These are phyloP conservation scores for Poeciliopsis turrubarensis DNA, from an alignment of 2,113 vertebrate species.

Conservation along the genomic window DNA sequence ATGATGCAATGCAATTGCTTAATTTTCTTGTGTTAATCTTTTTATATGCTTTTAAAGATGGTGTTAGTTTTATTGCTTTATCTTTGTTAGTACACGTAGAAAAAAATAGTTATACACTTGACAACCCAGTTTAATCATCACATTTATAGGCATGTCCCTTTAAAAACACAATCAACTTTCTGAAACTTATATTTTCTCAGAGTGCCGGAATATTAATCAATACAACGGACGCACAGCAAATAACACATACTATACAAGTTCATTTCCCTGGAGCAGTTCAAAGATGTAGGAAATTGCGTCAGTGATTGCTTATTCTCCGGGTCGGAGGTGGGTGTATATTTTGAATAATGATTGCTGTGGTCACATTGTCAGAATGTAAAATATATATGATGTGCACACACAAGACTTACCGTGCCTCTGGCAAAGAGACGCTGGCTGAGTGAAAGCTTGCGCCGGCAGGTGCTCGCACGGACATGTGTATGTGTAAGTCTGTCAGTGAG, in stretches of 20 bases:
- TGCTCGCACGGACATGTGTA: neutral
- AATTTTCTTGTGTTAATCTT: neutral
- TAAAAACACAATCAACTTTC: conserved; percentile 36
- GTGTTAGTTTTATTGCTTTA: neutral
- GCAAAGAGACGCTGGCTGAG: conserved; percentile 41
- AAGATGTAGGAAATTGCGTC: conserved; percentile 60
- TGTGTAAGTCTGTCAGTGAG: conserved; percentile 8
- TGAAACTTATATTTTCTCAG: conserved; percentile 35
- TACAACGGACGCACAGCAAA: conserved; percentile 21
- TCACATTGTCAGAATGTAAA: conserved; percentile 68
- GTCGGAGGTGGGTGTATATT: conserved; percentile 52
- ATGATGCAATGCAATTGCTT: neutral
- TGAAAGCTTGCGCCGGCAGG: conserved; percentile 9
- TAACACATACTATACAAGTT: conserved; percentile 42
- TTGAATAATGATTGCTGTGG: conserved; percentile 68
- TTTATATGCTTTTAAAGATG: neutral
- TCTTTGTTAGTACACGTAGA: neutral
- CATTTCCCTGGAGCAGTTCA: conserved; percentile 53
- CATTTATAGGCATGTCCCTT: neutral
- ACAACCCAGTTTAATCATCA: neutral
- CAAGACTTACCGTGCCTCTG: conserved; percentile 47
- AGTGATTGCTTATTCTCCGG: conserved; percentile 63
- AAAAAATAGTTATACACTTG: neutral
- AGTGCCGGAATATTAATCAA: conserved; percentile 32
- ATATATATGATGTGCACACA: conserved; percentile 41